phyloP scores from a whole-genome alignment of 2,888 invertebrate genomes.

The Pheosia tremula region DNA sequence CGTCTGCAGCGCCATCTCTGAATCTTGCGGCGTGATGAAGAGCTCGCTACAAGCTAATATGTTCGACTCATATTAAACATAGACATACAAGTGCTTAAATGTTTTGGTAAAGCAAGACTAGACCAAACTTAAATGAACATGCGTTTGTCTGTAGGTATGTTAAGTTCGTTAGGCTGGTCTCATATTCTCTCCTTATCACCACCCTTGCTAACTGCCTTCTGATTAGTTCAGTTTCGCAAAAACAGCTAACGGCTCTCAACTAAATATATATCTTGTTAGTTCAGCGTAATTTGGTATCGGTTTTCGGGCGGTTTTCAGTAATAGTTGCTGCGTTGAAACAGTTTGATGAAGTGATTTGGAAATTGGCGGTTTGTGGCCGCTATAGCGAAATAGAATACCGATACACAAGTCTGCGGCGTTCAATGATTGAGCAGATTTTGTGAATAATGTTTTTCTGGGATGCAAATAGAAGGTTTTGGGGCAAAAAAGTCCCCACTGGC shows the following conservation, averaged over 20 bases:
- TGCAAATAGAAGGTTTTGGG: too few relatives aligned
- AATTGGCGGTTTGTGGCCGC: neutral
- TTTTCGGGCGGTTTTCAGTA: neutral
- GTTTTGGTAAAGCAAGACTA: too few relatives aligned
- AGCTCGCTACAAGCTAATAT: too few relatives aligned
- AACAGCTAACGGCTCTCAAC: neutral
- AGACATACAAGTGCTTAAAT: too few relatives aligned
- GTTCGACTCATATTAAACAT: too few relatives aligned
- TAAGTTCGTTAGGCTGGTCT: neutral
- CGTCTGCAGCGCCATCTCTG: too few relatives aligned
- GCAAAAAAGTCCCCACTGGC: too few relatives aligned
- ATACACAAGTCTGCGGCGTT: too few relatives aligned
- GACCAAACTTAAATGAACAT: too few relatives aligned
- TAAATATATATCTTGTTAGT: neutral
- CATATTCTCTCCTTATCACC: neutral
- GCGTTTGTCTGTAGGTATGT: neutral
- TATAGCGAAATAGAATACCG: neutral
- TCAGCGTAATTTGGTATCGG: neutral
- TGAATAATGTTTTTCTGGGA: neutral
- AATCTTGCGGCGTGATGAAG: too few relatives aligned
- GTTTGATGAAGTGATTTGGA: constrained; percentile 3
- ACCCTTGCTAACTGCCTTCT: constrained; percentile 22
- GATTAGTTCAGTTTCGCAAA: constrained; percentile 20
- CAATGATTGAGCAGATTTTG: too few relatives aligned
- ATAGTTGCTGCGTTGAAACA: neutral